Evolutionary conservation across 1,140 invertebrate species (phyloP), one percentile per base, ranked within the genome.

Genomic region (Phthorimaea operculella): DNA sequence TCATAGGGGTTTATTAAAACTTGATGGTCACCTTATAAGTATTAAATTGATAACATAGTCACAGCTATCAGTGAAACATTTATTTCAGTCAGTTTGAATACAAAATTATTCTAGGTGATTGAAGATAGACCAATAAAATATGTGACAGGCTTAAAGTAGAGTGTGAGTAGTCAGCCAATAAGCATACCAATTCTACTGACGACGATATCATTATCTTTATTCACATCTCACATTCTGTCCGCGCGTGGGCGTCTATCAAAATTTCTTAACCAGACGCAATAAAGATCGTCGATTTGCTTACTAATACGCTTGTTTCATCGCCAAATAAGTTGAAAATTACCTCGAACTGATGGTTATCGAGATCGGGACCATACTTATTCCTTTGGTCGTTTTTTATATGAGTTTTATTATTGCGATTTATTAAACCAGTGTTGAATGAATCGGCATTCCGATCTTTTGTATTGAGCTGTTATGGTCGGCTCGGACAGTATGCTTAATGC

Each of bases 351-450:
- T 73, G 8, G 14, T 61, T 72, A 72, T 72, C 57, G 63, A 58
- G 59, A 45, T 52, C 49, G 52, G 49, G 64, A 66, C 63, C 56
- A 28, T 63, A 62, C 58, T 47, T n/a, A n/a, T n/a, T 50, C 55
- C 18, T 63, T 68, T 67, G 33, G 9, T 51, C 15, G 15, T 33
- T 62, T 60, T 65, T 69, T 57, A 60, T 62, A 62, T 63, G 58
- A 59, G 59, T 71, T 66, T 72, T 69, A 62, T 67, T 65, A 59
- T 50, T 63, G 59, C 64, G 64, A 66, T 70, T 70, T 68, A 64
- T 66, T 64, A 60, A 63, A 56, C 51, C 48, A 44, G 17, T 54
- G n/a, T 54, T 47, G 60, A 63, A 64, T 47, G 58, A 52, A 39
- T 49, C 52, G 56, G 55, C 68, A 67, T 70, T 62, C 68, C 60